Conservation (phyloP, 2,113 vertebrate species). For the Bos javanicus region DNA sequence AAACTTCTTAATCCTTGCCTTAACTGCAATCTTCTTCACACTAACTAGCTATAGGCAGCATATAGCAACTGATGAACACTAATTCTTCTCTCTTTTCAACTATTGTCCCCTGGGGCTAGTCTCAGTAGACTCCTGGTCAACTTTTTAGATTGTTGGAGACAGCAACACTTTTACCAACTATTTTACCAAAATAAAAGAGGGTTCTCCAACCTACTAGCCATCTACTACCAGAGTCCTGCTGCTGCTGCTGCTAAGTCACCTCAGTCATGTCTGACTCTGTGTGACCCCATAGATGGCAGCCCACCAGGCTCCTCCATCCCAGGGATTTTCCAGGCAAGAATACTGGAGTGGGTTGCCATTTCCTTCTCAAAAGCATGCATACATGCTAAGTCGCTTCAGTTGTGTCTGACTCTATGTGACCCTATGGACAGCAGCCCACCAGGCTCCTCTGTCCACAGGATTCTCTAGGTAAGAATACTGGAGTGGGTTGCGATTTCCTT, state of each 20-base stretch:
- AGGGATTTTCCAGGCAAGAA: neutral
- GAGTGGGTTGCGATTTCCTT: neutral
- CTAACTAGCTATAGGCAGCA: neutral
- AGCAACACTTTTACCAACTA: neutral
- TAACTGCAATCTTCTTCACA: neutral
- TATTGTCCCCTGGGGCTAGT: neutral
- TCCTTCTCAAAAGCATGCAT: neutral
- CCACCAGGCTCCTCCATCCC: neutral
- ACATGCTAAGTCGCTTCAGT: neutral
- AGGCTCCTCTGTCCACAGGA: neutral
- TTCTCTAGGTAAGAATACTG: neutral
- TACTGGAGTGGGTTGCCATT: neutral
- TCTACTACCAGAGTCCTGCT: neutral
- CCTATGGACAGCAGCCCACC: neutral
- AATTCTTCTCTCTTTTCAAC: neutral
- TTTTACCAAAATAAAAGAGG: neutral
- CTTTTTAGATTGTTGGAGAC: neutral
- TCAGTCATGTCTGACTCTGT: fast-evolving
- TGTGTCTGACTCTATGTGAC: neutral
- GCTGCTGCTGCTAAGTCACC: neutral
- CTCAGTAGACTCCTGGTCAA: conserved; percentile 11
- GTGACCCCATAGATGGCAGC: fast-evolving
- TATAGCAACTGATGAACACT: neutral
- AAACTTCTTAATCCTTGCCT: conserved; percentile 25
- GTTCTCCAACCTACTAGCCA: neutral